Conservation (phyloP, 2,113 vertebrate species). For the Lophura nycthemera region DNA sequence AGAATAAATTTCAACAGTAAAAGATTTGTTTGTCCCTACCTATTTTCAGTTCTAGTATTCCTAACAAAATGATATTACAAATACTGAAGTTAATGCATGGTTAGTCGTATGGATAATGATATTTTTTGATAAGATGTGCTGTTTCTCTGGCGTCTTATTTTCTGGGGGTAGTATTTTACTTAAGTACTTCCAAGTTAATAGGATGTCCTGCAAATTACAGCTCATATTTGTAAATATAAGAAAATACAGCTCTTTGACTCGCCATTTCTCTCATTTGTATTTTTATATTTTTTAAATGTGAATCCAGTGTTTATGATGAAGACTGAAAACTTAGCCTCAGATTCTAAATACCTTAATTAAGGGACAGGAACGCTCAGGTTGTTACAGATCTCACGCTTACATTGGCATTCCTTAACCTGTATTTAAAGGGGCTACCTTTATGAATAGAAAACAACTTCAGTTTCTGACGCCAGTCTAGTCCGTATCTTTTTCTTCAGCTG, state of each 20-base stretch:
- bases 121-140: not conserved
- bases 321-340: not conserved
- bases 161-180: not conserved
- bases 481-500: not conserved
- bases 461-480: not conserved
- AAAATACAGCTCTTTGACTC: not conserved
- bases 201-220: not conserved
- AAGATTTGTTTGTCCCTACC: not conserved
- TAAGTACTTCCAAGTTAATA: not conserved
- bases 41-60: not conserved
- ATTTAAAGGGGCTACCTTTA: rapidly evolving
- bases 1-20: not conserved
- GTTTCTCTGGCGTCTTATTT: not conserved
- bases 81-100: not conserved
- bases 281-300: not conserved
- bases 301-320: not conserved
- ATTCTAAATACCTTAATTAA: not conserved
- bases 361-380: not conserved
- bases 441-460: not conserved
- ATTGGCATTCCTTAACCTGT: not conserved
- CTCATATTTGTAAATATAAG: not conserved
- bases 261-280: not conserved
- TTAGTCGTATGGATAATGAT: not conserved
- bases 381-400: not conserved
- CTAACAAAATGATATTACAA: not conserved